Evolutionary conservation across 2,888 invertebrate genomes (phyloP).

Genomic region (Imbricaverruca yamaguchii): DNA sequence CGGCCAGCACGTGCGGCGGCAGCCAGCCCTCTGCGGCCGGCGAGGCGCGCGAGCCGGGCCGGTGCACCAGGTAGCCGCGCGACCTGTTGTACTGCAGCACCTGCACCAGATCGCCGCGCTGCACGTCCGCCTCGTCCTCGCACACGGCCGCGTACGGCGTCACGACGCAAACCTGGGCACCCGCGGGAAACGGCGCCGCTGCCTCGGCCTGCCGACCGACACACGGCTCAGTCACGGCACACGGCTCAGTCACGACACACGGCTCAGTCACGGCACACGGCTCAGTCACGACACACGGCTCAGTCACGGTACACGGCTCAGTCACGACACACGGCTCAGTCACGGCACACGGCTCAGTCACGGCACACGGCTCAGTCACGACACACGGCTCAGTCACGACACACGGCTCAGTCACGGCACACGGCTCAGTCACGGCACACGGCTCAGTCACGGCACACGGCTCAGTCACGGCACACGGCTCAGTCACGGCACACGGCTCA

Average conservation of each 20-base stretch:
- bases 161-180: conserved; percentile 12
- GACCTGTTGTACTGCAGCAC: conserved; percentile 29
- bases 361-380: no score
- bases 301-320: no score
- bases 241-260: not conserved
- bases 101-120: conserved; percentile 23
- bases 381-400: no score
- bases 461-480: no score
- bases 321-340: no score
- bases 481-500: no score
- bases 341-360: no score
- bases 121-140: conserved; percentile 12
- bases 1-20: conserved; percentile 27
- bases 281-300: no score
- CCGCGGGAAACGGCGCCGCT: conserved; percentile 18
- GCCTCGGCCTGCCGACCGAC: not conserved
- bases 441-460: no score
- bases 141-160: not conserved
- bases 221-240: not conserved
- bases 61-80: conserved; percentile 30
- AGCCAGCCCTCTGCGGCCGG: conserved; percentile 33
- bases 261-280: no score
- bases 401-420: no score
- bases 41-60: conserved; percentile 28
- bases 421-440: no score